These are phyloP conservation scores for Ranitomeya imitator DNA, from an alignment of 2,113 vertebrate species.

Conservation along the genomic window DNA sequence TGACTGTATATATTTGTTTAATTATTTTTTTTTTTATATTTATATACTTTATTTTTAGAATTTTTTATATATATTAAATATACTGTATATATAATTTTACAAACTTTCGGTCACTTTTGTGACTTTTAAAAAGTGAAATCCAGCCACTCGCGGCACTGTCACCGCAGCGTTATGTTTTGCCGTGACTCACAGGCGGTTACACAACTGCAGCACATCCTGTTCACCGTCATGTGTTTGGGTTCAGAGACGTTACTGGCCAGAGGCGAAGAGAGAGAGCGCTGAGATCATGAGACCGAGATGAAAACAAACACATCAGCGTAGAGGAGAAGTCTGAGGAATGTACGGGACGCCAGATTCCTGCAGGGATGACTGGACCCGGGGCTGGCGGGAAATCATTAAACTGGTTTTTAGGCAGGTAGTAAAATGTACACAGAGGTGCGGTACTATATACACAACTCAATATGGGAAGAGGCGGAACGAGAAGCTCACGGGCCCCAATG, in stretches of 20 bases:
- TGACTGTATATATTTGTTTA: too few relatives aligned
- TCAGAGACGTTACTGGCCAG: not conserved
- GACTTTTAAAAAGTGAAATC: not conserved
- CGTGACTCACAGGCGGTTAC: conserved; percentile 1
- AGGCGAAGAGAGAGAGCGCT: not conserved
- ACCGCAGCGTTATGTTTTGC: not conserved
- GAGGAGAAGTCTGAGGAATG: not conserved
- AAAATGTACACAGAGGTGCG: too few relatives aligned
- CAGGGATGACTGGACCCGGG: not conserved
- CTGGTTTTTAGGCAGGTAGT: not conserved
- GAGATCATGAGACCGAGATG: conserved; percentile 2
- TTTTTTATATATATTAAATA: too few relatives aligned
- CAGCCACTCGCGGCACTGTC: not conserved
- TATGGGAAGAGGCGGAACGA: too few relatives aligned
- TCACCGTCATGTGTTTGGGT: not conserved
- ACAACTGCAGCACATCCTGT: not conserved
- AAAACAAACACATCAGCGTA: not conserved
- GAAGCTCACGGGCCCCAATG: too few relatives aligned
- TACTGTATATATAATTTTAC: too few relatives aligned
- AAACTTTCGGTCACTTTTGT: not conserved
- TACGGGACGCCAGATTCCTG: not conserved
- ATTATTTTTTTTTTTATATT: too few relatives aligned
- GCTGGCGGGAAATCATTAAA: not conserved
- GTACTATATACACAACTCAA: too few relatives aligned
- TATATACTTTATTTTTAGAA: too few relatives aligned